Conservation (phyloP, 2,888 invertebrate species). For the Boloria selene region DNA sequence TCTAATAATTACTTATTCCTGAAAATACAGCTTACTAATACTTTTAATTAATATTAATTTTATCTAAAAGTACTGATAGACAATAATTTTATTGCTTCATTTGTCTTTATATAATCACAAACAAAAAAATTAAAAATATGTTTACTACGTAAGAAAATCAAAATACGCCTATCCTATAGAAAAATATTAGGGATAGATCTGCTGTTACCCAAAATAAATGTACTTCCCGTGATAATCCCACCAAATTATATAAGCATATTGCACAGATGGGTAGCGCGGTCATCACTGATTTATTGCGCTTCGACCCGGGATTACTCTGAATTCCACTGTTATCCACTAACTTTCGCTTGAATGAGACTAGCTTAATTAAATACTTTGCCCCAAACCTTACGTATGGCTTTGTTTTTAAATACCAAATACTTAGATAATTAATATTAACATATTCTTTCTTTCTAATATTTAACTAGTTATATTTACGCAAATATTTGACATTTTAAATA, state of each 20-base stretch:
- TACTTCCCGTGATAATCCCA: slow-evolving; percentile 47
- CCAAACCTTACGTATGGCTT: neutral
- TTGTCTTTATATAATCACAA: too few species aligned
- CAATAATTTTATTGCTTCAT: too few species aligned
- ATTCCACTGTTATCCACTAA: slow-evolving; percentile 14
- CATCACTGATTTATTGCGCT: slow-evolving; percentile 58
- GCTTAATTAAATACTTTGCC: slow-evolving; percentile 8
- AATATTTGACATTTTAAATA: too few species aligned
- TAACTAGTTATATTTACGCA: too few species aligned
- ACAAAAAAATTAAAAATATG: too few species aligned
- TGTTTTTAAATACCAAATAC: neutral
- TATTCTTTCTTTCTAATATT: too few species aligned
- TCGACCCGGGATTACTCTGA: slow-evolving; percentile 48
- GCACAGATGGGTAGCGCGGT: slow-evolving; percentile 47
- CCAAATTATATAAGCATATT: slow-evolving; percentile 60
- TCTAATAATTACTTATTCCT: too few species aligned
- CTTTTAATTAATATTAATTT: too few species aligned
- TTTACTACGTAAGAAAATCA: too few species aligned
- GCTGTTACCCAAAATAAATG: slow-evolving; percentile 3
- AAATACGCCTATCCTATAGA: neutral
- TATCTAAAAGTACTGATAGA: too few species aligned
- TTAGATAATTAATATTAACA: neutral
- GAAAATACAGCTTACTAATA: too few species aligned
- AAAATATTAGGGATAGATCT: neutral
- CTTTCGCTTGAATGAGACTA: slow-evolving; percentile 5